Percentiles rank a stretch among this genome's conserved stretches.
Conservation (phyloP, 23 tunicate genomes). For the Clavelina lepadiformis region DNA sequence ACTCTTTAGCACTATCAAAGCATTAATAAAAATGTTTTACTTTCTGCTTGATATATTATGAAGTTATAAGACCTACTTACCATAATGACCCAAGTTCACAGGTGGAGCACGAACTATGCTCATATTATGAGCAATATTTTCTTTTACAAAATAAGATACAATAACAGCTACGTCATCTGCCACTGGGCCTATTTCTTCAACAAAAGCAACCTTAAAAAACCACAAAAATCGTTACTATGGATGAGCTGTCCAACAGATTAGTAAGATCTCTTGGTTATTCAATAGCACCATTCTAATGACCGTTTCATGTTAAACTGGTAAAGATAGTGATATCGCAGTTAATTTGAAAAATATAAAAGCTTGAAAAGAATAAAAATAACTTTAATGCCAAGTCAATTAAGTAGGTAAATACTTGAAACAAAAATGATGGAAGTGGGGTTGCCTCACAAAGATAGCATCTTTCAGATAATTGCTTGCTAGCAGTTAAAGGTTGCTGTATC, state of each 20-base stretch:
- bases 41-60: too few species aligned
- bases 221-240: not conserved
- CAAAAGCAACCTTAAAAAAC: constrained; percentile 15
- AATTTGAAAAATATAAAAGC: not conserved
- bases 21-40: too few species aligned
- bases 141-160: constrained; percentile 5
- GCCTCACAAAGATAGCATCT: constrained; percentile 23
- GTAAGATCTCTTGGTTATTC: too few species aligned
- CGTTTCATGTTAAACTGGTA: too few species aligned
- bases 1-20: not conserved
- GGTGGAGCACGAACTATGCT: constrained; percentile 2
- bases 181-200: not conserved
- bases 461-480: constrained; percentile 3
- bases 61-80: not conserved
- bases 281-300: too few species aligned
- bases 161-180: not conserved
- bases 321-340: too few species aligned
- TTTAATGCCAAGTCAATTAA: not conserved
- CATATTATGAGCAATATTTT: constrained; percentile 32
- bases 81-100: not conserved
- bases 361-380: not conserved
- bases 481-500: not conserved
- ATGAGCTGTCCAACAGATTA: too few species aligned
- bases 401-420: constrained; percentile 20
- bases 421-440: constrained; percentile 18